phyloP scores from a whole-genome alignment of 2,113 vertebrate species.

The Entosphenus tridentatus region DNA sequence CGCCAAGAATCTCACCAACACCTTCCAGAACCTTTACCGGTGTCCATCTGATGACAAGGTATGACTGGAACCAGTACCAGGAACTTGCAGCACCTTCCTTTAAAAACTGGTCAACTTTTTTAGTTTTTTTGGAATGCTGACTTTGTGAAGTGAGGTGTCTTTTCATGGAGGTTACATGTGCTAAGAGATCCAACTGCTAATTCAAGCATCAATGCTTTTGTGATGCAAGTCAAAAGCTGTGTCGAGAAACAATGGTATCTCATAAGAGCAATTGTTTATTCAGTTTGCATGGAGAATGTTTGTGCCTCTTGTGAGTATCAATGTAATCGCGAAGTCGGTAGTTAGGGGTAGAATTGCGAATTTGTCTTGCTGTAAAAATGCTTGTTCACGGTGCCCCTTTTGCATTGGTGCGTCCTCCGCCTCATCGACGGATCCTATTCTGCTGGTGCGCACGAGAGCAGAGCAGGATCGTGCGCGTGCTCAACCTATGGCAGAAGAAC shows the following conservation, averaged over 20 bases:
- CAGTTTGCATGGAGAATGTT: background rate
- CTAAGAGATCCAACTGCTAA: background rate
- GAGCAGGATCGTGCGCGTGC: slow-evolving; percentile 93
- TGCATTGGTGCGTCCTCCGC: too few species aligned
- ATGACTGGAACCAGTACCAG: slow-evolving; percentile 8
- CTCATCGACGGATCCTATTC: too few species aligned
- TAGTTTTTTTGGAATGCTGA: background rate
- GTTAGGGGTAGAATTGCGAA: too few species aligned
- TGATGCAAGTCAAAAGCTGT: background rate
- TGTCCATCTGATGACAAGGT: slow-evolving; percentile 96
- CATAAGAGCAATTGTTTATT: too few species aligned
- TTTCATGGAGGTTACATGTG: background rate
- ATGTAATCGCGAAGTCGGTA: too few species aligned
- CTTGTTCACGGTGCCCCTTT: too few species aligned
- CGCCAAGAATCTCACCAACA: slow-evolving; percentile 92
- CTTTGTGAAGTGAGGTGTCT: too few species aligned
- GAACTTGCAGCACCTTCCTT: background rate
- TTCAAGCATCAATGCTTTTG: background rate
- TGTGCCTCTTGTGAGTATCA: background rate
- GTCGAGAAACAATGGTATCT: background rate
- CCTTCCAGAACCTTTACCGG: slow-evolving; percentile 93
- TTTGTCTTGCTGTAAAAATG: too few species aligned
- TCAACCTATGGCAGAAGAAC: slow-evolving; percentile 98
- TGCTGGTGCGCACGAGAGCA: slow-evolving; percentile 14
- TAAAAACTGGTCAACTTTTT: background rate